phyloP scores from a whole-genome alignment of 2,113 vertebrate genomes.

The Eurypyga helias region DNA sequence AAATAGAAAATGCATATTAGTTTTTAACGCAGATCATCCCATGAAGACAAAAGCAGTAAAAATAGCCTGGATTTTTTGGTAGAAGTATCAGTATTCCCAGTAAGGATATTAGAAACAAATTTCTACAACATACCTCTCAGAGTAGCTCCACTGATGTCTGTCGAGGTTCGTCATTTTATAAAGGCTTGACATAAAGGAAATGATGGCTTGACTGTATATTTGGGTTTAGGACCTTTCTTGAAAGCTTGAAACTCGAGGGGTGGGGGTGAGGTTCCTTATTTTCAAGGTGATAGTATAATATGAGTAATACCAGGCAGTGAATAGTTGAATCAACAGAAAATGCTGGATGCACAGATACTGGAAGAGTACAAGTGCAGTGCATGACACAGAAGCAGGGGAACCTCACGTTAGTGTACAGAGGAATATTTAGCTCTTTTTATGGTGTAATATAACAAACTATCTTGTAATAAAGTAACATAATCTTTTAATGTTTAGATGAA shows the following conservation, averaged over 20 bases:
- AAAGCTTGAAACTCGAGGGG: background rate
- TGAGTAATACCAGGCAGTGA: background rate
- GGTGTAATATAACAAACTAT: background rate
- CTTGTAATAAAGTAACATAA: background rate
- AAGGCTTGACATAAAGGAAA: background rate
- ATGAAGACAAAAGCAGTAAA: background rate
- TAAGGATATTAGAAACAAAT: background rate
- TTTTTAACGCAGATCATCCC: background rate
- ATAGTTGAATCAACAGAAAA: background rate
- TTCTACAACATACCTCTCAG: fast-evolving
- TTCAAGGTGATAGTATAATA: background rate
- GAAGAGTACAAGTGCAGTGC: fast-evolving
- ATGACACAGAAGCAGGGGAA: background rate
- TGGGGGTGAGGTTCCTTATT: background rate
- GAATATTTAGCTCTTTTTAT: background rate
- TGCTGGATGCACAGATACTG: background rate
- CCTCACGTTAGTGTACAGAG: background rate
- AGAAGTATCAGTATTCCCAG: background rate
- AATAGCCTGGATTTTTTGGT: background rate
- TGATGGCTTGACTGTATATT: background rate
- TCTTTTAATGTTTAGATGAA: background rate
- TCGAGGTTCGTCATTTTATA: background rate
- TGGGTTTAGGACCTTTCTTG: background rate
- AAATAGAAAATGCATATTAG: background rate
- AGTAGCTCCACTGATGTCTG: background rate